Conservation (phyloP, 2,113 vertebrate species). For the Entomyzon cyanotis region DNA sequence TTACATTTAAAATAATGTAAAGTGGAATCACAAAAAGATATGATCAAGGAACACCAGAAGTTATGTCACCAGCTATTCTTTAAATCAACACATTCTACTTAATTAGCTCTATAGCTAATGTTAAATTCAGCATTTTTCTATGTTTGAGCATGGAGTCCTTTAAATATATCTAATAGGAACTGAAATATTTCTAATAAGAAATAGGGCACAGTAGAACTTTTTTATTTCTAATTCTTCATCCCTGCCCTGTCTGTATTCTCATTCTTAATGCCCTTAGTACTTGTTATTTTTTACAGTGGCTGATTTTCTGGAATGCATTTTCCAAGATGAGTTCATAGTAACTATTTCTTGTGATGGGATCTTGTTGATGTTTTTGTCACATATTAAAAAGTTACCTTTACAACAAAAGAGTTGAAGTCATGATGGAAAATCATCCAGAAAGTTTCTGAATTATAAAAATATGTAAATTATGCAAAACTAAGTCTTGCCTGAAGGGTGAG, state of each 20-base stretch:
- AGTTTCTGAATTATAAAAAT: background rate
- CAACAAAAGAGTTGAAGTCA: background rate
- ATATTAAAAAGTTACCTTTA: background rate
- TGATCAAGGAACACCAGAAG: background rate
- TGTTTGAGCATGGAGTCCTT: background rate
- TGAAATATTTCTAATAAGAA: background rate
- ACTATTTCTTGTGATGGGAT: background rate
- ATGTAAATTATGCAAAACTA: background rate
- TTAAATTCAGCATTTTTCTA: background rate
- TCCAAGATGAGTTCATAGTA: background rate
- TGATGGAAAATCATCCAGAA: background rate
- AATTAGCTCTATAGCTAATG: background rate
- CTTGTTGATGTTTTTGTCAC: background rate
- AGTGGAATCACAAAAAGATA: background rate
- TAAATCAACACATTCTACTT: background rate
- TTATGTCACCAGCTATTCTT: background rate
- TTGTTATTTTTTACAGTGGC: background rate
- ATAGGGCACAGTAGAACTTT: background rate
- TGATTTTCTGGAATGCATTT: background rate
- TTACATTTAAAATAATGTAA: background rate
- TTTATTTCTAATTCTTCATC: background rate
- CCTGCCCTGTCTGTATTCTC: background rate
- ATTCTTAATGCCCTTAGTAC: background rate
- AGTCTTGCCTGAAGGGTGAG: conserved; percentile 20
- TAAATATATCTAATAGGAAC: background rate